phyloP scores from a whole-genome alignment of 2,797 vertebrate species.

The Denticeps clupeoides region DNA sequence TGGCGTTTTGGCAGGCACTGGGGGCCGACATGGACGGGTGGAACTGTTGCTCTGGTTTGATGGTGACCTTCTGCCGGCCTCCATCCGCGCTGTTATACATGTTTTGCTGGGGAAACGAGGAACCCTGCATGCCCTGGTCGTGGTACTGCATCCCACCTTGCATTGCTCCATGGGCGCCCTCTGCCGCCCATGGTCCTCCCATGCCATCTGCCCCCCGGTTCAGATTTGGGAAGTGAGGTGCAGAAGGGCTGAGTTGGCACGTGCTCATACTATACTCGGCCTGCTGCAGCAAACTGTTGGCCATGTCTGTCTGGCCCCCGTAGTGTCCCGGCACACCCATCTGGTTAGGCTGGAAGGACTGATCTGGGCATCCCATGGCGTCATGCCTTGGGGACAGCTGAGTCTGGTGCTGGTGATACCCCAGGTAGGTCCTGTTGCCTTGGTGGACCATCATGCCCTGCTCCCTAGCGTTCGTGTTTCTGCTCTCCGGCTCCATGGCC shows the following conservation, averaged over 20 bases:
- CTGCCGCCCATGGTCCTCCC: conserved; percentile 54
- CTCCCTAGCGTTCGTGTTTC: conserved; percentile 43
- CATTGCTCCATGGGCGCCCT: conserved; percentile 55
- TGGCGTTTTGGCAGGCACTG: conserved; percentile 68
- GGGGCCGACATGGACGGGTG: conserved; percentile 52
- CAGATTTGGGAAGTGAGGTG: conserved; percentile 52
- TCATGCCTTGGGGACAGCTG: conserved; percentile 58
- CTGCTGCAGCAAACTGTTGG: conserved; percentile 63
- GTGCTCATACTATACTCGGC: conserved; percentile 66
- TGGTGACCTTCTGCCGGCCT: conserved; percentile 64
- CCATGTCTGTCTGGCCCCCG: conserved; percentile 41
- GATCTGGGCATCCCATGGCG: conserved; percentile 55
- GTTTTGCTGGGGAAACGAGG: conserved; percentile 53
- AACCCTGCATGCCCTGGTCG: conserved; percentile 45
- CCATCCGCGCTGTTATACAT: conserved; percentile 56
- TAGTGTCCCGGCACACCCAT: conserved; percentile 53
- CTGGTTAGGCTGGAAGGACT: conserved; percentile 29
- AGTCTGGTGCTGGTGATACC: conserved; percentile 53
- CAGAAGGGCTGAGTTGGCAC: conserved; percentile 70
- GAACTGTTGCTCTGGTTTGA: conserved; percentile 88
- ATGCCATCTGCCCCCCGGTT: conserved; percentile 35
- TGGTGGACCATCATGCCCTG: conserved; percentile 52
- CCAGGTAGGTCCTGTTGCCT: conserved; percentile 61
- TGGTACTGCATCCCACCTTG: conserved; percentile 32
- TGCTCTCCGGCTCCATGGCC: conserved; percentile 49